phyloP scores from a whole-genome alignment of 2,888 invertebrate species.

The Acanthoscelides obtectus region DNA sequence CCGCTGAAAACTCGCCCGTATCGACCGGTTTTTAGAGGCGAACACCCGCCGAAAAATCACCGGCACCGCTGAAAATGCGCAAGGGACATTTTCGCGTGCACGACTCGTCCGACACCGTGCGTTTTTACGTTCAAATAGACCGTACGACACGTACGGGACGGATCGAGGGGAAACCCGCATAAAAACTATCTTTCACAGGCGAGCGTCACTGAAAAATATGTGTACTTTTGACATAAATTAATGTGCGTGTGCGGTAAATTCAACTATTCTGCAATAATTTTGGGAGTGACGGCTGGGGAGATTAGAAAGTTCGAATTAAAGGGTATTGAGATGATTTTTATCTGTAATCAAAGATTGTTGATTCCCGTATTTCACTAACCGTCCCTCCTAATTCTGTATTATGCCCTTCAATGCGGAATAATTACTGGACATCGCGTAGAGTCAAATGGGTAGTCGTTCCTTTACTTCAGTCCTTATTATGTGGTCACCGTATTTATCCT shows the following conservation, averaged over 20 bases:
- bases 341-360: not conserved
- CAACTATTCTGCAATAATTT: slow-evolving; percentile 49
- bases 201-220: slow-evolving; percentile 48
- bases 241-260: slow-evolving; percentile 48
- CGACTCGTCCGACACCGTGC: slow-evolving; percentile 34
- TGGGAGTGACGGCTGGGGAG: slow-evolving; percentile 8
- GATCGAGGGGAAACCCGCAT: slow-evolving; percentile 39
- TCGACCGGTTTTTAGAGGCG: slow-evolving; percentile 42
- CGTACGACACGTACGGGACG: slow-evolving; percentile 36
- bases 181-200: slow-evolving; percentile 50
- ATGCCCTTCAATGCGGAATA: too few species aligned
- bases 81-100: slow-evolving; percentile 44
- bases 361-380: not conserved
- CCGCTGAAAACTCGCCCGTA: slow-evolving; percentile 41
- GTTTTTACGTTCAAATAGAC: slow-evolving; percentile 47
- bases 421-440: too few species aligned
- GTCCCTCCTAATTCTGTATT: too few species aligned
- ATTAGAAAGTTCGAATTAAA: slow-evolving; percentile 24
- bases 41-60: slow-evolving; percentile 46
- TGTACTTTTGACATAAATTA: slow-evolving; percentile 50
- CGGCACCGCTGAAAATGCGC: slow-evolving; percentile 42
- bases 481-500: too few species aligned
- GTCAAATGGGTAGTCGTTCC: too few species aligned
- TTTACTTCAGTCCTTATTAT: too few species aligned
- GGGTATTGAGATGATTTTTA: slow-evolving; percentile 36